These are phyloP conservation scores for Acrocephalus arundinaceus DNA, from an alignment of 2,113 vertebrate genomes.

Conservation along the genomic window DNA sequence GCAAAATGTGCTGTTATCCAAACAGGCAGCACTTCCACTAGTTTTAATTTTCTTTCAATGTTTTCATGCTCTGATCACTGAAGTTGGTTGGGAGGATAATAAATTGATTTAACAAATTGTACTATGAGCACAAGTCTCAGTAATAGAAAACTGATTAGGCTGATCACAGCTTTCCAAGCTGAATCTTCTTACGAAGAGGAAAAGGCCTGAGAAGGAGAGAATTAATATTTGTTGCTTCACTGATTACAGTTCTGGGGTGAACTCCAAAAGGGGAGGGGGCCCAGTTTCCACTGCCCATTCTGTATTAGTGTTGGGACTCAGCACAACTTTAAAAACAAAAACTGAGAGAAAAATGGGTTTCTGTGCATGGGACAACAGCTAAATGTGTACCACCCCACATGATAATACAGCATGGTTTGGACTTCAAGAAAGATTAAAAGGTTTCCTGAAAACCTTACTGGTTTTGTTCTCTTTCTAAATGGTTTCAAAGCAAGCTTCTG, in stretches of 20 bases:
- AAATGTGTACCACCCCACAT: not conserved
- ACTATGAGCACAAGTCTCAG: slow-evolving; percentile 28
- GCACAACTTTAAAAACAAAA: not conserved
- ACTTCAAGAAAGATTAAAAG: not conserved
- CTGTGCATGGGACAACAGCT: not conserved
- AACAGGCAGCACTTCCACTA: slow-evolving; percentile 63
- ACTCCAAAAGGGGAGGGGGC: not conserved
- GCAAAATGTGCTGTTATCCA: slow-evolving; percentile 58
- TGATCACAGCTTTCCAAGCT: slow-evolving; percentile 50
- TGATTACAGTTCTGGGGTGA: not conserved
- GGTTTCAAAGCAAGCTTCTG: not conserved
- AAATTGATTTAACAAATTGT: slow-evolving; percentile 70
- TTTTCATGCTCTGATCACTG: slow-evolving; percentile 50
- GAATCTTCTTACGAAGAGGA: not conserved
- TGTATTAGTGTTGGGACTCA: not conserved
- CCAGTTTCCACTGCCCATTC: not conserved
- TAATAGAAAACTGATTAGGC: slow-evolving; percentile 45
- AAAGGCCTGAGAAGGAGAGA: not conserved
- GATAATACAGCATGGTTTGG: not conserved
- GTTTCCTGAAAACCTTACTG: not conserved
- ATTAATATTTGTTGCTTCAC: not conserved
- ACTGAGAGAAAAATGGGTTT: accelerated
- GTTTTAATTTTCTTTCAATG: slow-evolving; percentile 73
- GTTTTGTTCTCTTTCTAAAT: not conserved
- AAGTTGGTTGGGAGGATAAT: slow-evolving; percentile 49